Conservation (phyloP, 2,797 vertebrate species). For the Chloroceryle inda region DNA sequence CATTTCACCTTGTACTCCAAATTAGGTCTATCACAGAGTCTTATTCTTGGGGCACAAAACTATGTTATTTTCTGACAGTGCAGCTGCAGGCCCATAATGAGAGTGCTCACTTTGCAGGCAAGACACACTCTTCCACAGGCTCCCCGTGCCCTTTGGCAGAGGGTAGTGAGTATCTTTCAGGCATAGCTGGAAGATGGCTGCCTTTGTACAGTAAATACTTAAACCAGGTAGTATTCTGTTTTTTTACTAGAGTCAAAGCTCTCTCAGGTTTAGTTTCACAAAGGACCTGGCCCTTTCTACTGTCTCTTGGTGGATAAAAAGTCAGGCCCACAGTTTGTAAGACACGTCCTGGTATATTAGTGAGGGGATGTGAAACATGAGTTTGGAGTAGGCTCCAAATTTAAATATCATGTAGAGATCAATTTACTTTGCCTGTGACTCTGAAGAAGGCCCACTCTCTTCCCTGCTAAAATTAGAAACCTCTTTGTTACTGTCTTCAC, state of each 20-base stretch:
- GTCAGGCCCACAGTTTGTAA: background rate
- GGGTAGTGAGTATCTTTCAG: background rate
- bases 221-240: background rate
- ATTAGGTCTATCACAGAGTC: background rate
- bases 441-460: background rate
- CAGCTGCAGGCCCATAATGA: background rate
- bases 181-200: background rate
- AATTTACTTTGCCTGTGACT: conserved; percentile 10
- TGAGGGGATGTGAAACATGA: conserved; percentile 46
- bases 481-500: background rate
- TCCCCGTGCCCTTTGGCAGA: background rate
- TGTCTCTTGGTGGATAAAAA: background rate
- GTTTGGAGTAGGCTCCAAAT: conserved; percentile 29
- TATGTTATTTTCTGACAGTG: background rate
- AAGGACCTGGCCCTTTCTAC: background rate
- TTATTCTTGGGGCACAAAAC: conserved; percentile 21
- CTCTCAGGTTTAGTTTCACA: background rate
- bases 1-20: background rate
- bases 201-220: background rate
- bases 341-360: background rate
- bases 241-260: background rate
- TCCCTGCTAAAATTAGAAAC: background rate
- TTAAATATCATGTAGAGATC: conserved; percentile 54
- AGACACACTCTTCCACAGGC: background rate
- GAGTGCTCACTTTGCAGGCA: background rate